These are phyloP conservation scores for Octonoba sinensis DNA, from an alignment of 2,888 invertebrate species.

Conservation along the genomic window DNA sequence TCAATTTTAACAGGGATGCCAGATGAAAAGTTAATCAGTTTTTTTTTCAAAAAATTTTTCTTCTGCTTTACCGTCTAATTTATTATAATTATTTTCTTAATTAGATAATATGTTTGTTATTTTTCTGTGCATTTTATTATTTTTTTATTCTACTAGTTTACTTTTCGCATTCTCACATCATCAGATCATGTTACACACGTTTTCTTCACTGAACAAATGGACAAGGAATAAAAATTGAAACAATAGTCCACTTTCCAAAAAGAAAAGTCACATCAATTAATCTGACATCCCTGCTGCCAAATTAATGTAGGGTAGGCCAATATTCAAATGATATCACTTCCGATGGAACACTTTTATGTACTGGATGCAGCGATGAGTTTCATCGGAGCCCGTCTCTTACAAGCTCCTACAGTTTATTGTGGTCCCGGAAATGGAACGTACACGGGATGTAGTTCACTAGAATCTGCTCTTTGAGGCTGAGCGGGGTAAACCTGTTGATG, in stretches of 20 bases:
- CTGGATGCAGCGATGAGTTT: slow-evolving; percentile 27
- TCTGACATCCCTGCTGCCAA: slow-evolving; percentile 64
- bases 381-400: slow-evolving; percentile 11
- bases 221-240: too few species aligned
- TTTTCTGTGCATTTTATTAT: too few species aligned
- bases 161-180: too few species aligned
- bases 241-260: too few species aligned
- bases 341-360: slow-evolving; percentile 17
- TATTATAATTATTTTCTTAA: background rate
- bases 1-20: slow-evolving; percentile 52
- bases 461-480: slow-evolving; percentile 47
- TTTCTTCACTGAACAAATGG: too few species aligned
- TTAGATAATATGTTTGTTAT: background rate
- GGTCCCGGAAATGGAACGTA: slow-evolving; percentile 56
- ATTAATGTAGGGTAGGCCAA: slow-evolving; percentile 40
- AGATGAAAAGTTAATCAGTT: slow-evolving; percentile 13
- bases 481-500: slow-evolving; percentile 27
- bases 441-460: slow-evolving; percentile 56
- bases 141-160: too few species aligned
- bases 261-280: slow-evolving; percentile 28
- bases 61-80: too few species aligned
- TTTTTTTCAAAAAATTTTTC: background rate
- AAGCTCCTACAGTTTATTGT: slow-evolving; percentile 33
- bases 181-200: too few species aligned
- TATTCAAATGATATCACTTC: slow-evolving; percentile 38